These are phyloP conservation scores for Drosophila phalerata DNA, from an alignment of 2,888 invertebrate species.

Conservation along the genomic window DNA sequence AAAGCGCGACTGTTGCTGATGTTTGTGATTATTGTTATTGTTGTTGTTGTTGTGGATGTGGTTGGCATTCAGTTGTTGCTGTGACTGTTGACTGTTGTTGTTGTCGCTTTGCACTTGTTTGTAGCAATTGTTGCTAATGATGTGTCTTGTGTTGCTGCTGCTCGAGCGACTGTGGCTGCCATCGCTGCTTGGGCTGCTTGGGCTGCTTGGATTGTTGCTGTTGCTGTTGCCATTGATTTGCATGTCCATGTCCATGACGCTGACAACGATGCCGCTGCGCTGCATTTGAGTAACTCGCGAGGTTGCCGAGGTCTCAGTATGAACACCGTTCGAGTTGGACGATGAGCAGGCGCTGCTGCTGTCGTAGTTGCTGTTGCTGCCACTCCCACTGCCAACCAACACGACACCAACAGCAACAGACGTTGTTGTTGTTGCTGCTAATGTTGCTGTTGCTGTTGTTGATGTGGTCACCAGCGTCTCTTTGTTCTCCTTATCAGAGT, in stretches of 20 bases:
- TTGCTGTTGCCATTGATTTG: slow-evolving; percentile 74
- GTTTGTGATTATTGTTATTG: slow-evolving; percentile 55
- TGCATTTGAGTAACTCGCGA: slow-evolving; percentile 83
- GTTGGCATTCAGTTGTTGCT: slow-evolving; percentile 57
- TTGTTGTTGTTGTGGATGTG: slow-evolving; percentile 40
- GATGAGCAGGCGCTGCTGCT: slow-evolving; percentile 80
- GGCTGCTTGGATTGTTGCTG: slow-evolving; percentile 8
- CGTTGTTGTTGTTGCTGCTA: slow-evolving; percentile 25
- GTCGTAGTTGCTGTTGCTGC: slow-evolving; percentile 75
- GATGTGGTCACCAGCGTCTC: slow-evolving; percentile 71
- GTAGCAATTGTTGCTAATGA: slow-evolving; percentile 76
- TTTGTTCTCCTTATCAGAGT: slow-evolving; percentile 85
- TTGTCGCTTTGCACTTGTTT: slow-evolving; percentile 69
- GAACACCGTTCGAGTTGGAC: slow-evolving; percentile 76
- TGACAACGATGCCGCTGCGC: slow-evolving; percentile 60
- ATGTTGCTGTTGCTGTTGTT: slow-evolving; percentile 32
- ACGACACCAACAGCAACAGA: slow-evolving; percentile 32
- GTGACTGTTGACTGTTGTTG: slow-evolving; percentile 50
- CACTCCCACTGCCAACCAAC: slow-evolving; percentile 41
- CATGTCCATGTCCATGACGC: slow-evolving; percentile 48
- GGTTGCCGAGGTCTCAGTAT: slow-evolving; percentile 76
- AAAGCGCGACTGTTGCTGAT: slow-evolving; percentile 50
- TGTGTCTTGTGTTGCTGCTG: slow-evolving; percentile 60
- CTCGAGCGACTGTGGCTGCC: slow-evolving; percentile 42
- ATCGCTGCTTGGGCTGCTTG: slow-evolving; percentile 22